Conservation (phyloP, 2,888 invertebrate species). For the Lacanobia oleracea region DNA sequence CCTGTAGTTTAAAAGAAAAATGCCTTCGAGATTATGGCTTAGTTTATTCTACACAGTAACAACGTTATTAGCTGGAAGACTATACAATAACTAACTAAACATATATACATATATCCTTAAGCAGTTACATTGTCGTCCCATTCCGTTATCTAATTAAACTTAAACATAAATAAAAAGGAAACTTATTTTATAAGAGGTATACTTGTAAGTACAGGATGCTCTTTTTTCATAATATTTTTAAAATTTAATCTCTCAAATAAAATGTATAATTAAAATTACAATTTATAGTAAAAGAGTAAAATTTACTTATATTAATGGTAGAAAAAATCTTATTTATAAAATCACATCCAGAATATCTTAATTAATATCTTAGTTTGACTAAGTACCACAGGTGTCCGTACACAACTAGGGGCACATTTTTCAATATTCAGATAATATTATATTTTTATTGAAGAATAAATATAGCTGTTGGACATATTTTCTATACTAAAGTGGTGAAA, state of each 20-base stretch:
- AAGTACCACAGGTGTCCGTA: constrained; percentile 70
- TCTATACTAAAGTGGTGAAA: too few relatives aligned
- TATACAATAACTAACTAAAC: constrained; percentile 35
- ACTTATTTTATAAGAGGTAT: constrained; percentile 61
- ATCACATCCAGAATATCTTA: constrained; percentile 74
- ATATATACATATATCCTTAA: constrained; percentile 46
- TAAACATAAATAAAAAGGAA: constrained; percentile 42
- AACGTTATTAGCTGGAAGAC: constrained; percentile 38
- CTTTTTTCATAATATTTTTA: constrained; percentile 7
- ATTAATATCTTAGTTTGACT: constrained; percentile 75
- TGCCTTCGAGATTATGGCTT: not conserved
- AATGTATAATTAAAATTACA: constrained; percentile 17
- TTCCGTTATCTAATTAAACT: constrained; percentile 31
- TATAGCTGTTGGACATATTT: too few relatives aligned
- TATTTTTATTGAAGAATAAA: too few relatives aligned
- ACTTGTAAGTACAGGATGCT: constrained; percentile 51
- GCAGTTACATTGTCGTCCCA: constrained; percentile 47
- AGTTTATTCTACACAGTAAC: constrained; percentile 18
- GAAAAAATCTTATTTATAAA: constrained; percentile 65
- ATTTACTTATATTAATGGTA: constrained; percentile 53
- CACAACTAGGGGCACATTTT: constrained; percentile 6
- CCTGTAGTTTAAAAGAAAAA: not conserved
- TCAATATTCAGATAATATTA: too few relatives aligned
- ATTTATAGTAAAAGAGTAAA: constrained; percentile 37
- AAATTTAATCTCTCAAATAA: constrained; percentile 4